Conservation (phyloP, 2,797 vertebrate genomes). For the Sylvia borin region DNA sequence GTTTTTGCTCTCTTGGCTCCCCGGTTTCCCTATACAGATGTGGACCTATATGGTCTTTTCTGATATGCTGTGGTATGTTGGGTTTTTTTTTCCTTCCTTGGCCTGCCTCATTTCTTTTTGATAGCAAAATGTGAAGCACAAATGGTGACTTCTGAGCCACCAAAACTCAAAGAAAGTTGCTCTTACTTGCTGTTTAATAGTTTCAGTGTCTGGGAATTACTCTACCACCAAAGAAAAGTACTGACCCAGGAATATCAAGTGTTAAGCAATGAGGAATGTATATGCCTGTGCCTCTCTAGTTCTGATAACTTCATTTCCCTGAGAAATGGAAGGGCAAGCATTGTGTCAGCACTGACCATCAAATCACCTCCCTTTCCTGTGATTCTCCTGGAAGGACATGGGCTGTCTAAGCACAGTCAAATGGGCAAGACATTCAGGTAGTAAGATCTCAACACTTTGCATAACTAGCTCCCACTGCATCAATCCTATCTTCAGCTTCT, state of each 20-base stretch:
- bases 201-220: neutral
- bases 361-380: neutral
- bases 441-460: neutral
- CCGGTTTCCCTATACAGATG: neutral
- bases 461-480: neutral
- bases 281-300: neutral
- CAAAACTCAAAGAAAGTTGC: neutral
- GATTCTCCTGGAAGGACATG: neutral
- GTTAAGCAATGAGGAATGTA: neutral
- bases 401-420: neutral
- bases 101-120: neutral
- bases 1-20: neutral
- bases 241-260: neutral
- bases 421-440: neutral
- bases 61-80: neutral
- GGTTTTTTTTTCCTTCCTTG: neutral
- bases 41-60: neutral
- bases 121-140: neutral
- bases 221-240: neutral
- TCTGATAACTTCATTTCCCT: neutral
- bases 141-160: neutral
- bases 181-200: neutral
- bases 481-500: neutral
- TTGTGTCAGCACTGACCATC: neutral
- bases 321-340: accelerated